Percentiles rank a stretch among this genome's conserved stretches.
phyloP scores from a whole-genome alignment of 1,140 invertebrate genomes.

The Ephestia elutella region DNA sequence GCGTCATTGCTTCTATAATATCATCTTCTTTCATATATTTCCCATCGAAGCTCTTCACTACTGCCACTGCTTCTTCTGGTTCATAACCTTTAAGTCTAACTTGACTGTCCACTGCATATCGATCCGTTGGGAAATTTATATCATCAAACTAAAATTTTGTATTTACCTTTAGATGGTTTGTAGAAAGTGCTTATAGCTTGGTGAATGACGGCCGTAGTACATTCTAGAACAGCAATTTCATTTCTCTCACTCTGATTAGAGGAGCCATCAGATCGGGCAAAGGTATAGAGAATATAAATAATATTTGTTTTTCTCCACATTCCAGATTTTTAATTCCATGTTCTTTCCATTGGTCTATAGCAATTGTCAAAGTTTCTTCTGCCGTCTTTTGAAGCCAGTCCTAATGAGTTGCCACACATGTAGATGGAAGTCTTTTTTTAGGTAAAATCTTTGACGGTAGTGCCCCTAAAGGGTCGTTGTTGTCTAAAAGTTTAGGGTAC shows the following conservation, averaged over 20 bases:
- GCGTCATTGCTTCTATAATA: slow-evolving; percentile 49
- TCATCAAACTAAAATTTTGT: slow-evolving; percentile 58
- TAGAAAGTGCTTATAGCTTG: slow-evolving; percentile 56
- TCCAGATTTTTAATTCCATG: slow-evolving; percentile 54
- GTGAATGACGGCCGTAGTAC: slow-evolving; percentile 52
- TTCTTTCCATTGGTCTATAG: slow-evolving; percentile 46
- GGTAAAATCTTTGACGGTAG: slow-evolving; percentile 43
- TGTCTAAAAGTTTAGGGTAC: slow-evolving; percentile 43
- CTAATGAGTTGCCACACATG: slow-evolving; percentile 59
- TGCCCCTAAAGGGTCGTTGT: slow-evolving; percentile 44
- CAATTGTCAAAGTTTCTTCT: slow-evolving; percentile 31
- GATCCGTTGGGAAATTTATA: slow-evolving; percentile 58
- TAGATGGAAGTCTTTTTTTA: slow-evolving; percentile 46
- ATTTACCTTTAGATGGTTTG: slow-evolving; percentile 43
- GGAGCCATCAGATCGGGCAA: slow-evolving; percentile 53
- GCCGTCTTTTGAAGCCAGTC: slow-evolving; percentile 50
- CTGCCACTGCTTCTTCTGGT: slow-evolving; percentile 48
- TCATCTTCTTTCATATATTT: slow-evolving; percentile 46
- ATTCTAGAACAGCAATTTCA: slow-evolving; percentile 42
- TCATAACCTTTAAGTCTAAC: slow-evolving; percentile 47
- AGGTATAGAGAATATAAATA: slow-evolving; percentile 37
- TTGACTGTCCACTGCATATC: slow-evolving; percentile 58
- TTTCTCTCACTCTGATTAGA: slow-evolving; percentile 39
- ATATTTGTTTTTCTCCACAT: slow-evolving; percentile 42
- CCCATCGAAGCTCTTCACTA: slow-evolving; percentile 33